Conservation (phyloP, 2,888 invertebrate genomes). For the Zhengitettix transpicula region DNA sequence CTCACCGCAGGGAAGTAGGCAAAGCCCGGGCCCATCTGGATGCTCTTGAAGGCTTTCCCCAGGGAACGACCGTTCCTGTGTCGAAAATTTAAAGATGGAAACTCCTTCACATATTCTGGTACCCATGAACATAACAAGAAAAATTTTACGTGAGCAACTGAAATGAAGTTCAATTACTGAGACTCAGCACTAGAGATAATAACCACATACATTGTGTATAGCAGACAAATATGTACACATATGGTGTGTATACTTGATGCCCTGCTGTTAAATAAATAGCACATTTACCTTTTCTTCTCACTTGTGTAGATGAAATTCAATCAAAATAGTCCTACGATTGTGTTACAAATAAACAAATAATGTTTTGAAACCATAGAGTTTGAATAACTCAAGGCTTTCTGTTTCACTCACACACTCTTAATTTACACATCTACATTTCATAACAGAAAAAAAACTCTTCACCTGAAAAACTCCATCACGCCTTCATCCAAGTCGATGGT, state of each 20-base stretch:
- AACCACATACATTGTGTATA: no score
- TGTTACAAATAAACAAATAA: no score
- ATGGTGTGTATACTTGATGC: constrained; percentile 2
- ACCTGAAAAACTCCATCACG: constrained; percentile 47
- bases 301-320: no score
- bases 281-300: no score
- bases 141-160: no score
- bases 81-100: constrained; percentile 10
- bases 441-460: neutral
- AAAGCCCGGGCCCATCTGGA: constrained; percentile 52
- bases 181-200: no score
- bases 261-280: neutral
- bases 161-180: neutral
- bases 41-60: constrained; percentile 53
- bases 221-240: no score
- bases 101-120: neutral
- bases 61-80: constrained; percentile 57
- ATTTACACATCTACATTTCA: no score
- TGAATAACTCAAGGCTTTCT: no score
- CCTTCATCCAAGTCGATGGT: constrained; percentile 58
- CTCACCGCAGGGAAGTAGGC: constrained; percentile 71
- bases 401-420: no score
- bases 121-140: no score
- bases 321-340: neutral
- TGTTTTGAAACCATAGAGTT: no score